A percentile compares a stretch with the other conserved stretches of the same genome.
phyloP scores from a whole-genome alignment of 2,113 vertebrate genomes.

The Antigone vipio region DNA sequence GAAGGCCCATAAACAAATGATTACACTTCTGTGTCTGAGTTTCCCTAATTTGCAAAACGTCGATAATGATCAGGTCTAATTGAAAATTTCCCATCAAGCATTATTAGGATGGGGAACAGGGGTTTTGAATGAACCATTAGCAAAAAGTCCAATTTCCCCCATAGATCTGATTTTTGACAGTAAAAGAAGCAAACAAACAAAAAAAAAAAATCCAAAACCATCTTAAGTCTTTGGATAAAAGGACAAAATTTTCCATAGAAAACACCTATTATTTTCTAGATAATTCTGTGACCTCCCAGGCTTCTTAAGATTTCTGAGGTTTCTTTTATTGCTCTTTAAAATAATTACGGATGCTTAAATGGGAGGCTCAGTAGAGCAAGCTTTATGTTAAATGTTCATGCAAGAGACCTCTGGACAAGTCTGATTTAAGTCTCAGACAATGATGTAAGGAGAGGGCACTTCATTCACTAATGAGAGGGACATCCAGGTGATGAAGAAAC shows the following conservation, averaged over 20 bases:
- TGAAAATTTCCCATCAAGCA: constrained; percentile 59
- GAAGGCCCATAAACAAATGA: constrained; percentile 51
- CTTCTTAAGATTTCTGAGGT: not conserved
- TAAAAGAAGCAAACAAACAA: not conserved
- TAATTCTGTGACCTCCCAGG: not conserved
- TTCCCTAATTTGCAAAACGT: constrained; percentile 32
- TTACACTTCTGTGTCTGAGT: not conserved
- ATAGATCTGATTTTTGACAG: not conserved
- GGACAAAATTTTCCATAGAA: not conserved
- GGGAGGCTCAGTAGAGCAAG: not conserved
- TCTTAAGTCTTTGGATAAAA: not conserved
- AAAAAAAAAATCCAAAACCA: not conserved
- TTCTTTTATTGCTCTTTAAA: not conserved
- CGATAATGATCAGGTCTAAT: constrained; percentile 43
- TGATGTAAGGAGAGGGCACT: not conserved
- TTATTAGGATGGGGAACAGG: constrained; percentile 48
- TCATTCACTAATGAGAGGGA: not conserved
- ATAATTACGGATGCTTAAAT: not conserved
- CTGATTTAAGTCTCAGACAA: not conserved
- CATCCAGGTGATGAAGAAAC: not conserved
- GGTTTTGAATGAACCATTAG: not conserved
- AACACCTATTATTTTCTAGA: not conserved
- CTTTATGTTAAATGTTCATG: not conserved
- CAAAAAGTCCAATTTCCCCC: not conserved
- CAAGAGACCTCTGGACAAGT: not conserved